Evolutionary conservation across 2,113 vertebrate species (phyloP).

Genomic region (Capreolus pygargus): DNA sequence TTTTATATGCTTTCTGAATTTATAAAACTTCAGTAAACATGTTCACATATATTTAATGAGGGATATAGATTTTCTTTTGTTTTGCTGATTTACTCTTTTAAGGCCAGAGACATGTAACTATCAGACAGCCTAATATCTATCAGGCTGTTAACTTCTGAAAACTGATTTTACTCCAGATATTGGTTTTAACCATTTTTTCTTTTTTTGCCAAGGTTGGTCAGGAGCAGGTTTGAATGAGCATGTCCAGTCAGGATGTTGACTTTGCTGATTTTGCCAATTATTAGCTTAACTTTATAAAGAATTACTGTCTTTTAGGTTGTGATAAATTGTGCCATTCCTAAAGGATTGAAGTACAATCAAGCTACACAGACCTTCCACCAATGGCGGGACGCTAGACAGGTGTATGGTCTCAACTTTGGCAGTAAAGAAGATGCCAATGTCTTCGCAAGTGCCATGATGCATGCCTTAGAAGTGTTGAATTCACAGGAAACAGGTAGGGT

Average conservation of each 20-base stretch:
- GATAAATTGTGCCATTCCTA: conserved; percentile 99
- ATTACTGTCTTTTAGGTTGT: conserved; percentile 88
- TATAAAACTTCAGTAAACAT: not conserved
- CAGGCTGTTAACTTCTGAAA: not conserved
- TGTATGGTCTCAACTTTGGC: conserved; percentile 98
- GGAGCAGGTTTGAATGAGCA: not conserved
- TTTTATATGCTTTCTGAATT: not conserved
- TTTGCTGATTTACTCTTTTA: not conserved
- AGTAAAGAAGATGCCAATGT: conserved; percentile 99
- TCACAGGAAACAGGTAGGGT: conserved; percentile 94
- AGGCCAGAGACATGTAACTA: not conserved
- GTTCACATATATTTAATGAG: not conserved
- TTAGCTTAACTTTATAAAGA: not conserved
- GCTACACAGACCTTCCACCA: conserved; percentile 99
- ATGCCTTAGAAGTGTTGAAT: conserved; percentile 98
- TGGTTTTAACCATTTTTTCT: not conserved
- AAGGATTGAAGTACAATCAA: conserved; percentile 99
- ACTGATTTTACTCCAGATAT: not conserved
- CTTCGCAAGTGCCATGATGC: conserved; percentile 99
- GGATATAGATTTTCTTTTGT: not conserved
- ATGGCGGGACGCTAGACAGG: conserved; percentile 97
- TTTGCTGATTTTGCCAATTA: not conserved
- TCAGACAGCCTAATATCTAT: not conserved
- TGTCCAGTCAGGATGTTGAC: not conserved
- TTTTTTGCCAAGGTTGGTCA: not conserved